A percentile compares a stretch with the other conserved stretches of the same genome.
Conservation (phyloP, 1,140 invertebrate genomes). For the Procambarus clarkii region DNA sequence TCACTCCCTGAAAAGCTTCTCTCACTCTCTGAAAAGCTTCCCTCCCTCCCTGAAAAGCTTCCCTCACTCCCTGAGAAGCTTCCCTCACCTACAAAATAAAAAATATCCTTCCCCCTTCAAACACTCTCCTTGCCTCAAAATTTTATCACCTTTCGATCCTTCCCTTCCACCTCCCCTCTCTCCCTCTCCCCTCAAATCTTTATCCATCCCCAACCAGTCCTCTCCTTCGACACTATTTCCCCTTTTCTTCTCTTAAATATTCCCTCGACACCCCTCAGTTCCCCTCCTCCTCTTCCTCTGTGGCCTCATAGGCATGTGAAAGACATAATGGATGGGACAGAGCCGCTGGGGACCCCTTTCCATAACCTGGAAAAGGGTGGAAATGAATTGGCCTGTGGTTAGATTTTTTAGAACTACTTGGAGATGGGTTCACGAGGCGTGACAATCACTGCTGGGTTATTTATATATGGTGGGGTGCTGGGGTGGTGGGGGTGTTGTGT, state of each 20-base stretch:
- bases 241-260: neutral
- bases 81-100: neutral
- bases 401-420: conserved; percentile 22
- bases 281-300: neutral
- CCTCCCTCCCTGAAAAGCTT: neutral
- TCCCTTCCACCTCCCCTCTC: neutral
- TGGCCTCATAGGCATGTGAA: neutral
- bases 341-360: neutral
- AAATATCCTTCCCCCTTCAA: neutral
- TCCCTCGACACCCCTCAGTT: neutral
- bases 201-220: neutral
- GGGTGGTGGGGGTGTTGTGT: too few relatives aligned
- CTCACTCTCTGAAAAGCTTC: neutral
- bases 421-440: neutral
- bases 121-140: neutral
- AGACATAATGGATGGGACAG: neutral
- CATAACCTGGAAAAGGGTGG: neutral
- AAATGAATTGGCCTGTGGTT: conserved; percentile 28
- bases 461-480: too few relatives aligned
- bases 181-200: neutral
- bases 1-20: neutral
- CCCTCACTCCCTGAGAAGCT: neutral
- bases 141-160: neutral
- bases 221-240: neutral
- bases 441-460: neutral